phyloP scores from a whole-genome alignment of 2,113 vertebrate genomes.

The Calcarius ornatus region DNA sequence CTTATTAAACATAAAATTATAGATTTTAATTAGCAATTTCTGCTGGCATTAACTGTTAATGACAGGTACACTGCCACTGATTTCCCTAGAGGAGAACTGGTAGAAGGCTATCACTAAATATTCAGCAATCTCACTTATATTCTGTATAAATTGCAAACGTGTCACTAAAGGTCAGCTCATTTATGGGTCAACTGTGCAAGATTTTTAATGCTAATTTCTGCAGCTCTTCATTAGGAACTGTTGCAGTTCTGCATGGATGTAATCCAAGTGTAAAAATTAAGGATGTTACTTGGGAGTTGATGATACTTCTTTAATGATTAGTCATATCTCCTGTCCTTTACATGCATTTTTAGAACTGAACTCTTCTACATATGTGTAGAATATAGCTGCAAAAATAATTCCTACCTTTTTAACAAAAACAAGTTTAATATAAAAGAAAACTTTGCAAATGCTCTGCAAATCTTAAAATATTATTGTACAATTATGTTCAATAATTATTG shows the following conservation, averaged over 20 bases:
- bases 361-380: neutral
- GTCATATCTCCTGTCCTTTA: neutral
- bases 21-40: conserved; percentile 70
- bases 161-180: conserved; percentile 60
- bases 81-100: conserved; percentile 64
- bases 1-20: conserved; percentile 45
- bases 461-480: neutral
- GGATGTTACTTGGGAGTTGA: neutral
- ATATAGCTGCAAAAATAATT: neutral
- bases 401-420: neutral
- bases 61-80: conserved; percentile 48
- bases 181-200: conserved; percentile 7
- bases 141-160: conserved; percentile 51
- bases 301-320: neutral
- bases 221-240: neutral
- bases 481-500: neutral
- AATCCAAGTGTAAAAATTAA: neutral
- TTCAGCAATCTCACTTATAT: conserved; percentile 1
- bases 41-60: conserved; percentile 59
- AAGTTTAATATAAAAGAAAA: neutral
- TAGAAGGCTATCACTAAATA: conserved; percentile 32
- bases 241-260: neutral
- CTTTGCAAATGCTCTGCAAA: neutral
- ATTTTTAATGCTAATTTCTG: conserved; percentile 57
- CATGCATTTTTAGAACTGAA: neutral